Evolutionary conservation across 2,888 invertebrate species (phyloP).

Genomic region (Cataglyphis livida): DNA sequence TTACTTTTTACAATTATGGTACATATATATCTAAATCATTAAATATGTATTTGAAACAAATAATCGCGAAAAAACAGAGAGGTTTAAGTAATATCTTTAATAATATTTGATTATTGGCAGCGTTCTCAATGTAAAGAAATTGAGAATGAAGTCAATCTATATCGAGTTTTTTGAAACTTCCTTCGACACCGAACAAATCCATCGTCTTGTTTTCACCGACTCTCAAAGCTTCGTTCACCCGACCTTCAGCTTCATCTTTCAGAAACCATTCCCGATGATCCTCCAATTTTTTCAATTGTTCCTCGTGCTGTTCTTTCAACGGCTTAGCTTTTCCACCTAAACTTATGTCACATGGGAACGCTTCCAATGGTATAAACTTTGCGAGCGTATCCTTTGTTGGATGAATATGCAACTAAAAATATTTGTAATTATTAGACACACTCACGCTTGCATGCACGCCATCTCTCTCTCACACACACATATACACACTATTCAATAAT

Average conservation of each 20-base stretch:
- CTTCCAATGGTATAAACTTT: constrained; percentile 86
- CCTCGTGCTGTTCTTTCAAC: constrained; percentile 76
- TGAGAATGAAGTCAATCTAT: constrained; percentile 86
- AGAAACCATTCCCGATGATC: constrained; percentile 83
- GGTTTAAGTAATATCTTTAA: neutral
- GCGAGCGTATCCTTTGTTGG: constrained; percentile 85
- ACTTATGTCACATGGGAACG: constrained; percentile 87
- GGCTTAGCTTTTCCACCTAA: constrained; percentile 87
- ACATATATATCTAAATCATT: neutral
- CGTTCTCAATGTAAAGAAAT: neutral
- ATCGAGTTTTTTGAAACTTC: constrained; percentile 91
- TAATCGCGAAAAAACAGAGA: neutral
- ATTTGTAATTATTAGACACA: neutral
- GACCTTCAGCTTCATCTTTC: constrained; percentile 86
- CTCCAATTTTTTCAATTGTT: constrained; percentile 78
- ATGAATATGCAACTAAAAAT: constrained; percentile 86
- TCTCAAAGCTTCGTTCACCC: constrained; percentile 88
- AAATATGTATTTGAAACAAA: neutral
- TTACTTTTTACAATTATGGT: neutral
- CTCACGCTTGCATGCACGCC: no score
- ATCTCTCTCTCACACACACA: neutral
- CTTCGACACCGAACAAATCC: constrained; percentile 89
- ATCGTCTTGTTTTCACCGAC: constrained; percentile 89
- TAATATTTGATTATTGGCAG: neutral
- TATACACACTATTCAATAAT: neutral